These are phyloP conservation scores for Euplagia quadripunctaria DNA, from an alignment of 2,888 invertebrate genomes.

Conservation along the genomic window DNA sequence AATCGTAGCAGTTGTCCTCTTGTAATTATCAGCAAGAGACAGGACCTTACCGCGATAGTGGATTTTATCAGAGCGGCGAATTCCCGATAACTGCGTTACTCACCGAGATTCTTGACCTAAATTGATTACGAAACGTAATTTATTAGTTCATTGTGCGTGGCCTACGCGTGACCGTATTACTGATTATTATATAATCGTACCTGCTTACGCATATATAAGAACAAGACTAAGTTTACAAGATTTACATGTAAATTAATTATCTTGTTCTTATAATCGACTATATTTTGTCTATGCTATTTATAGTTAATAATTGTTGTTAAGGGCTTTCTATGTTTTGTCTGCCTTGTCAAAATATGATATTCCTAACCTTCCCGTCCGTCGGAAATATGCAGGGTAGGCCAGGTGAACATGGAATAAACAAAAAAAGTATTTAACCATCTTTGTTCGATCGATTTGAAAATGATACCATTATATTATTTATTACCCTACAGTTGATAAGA, in stretches of 20 bases:
- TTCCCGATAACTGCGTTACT: conserved; percentile 14
- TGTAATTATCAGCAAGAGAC: neutral
- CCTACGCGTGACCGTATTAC: conserved; percentile 25
- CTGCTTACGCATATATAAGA: neutral
- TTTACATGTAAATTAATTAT: neutral
- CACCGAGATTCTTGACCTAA: conserved; percentile 31
- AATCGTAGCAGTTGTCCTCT: neutral
- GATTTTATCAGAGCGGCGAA: conserved; percentile 14
- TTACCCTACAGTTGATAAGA: no score
- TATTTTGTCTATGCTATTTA: no score
- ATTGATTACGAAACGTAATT: conserved; percentile 35
- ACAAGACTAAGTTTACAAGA: neutral
- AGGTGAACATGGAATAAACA: no score
- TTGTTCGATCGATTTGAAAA: no score
- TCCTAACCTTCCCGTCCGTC: no score
- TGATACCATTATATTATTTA: no score
- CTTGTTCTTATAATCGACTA: neutral
- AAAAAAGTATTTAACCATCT: no score
- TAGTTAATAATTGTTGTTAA: no score
- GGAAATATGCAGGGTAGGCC: no score
- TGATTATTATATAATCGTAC: conserved; percentile 11
- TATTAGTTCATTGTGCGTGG: conserved; percentile 27
- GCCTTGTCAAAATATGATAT: no score
- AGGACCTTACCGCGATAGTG: conserved; percentile 1
- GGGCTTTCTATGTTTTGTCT: no score